Evolutionary conservation across 2,888 invertebrate species (phyloP), one percentile per base, ranked within the genome.

Genomic region (Polydrusus cervinus): DNA sequence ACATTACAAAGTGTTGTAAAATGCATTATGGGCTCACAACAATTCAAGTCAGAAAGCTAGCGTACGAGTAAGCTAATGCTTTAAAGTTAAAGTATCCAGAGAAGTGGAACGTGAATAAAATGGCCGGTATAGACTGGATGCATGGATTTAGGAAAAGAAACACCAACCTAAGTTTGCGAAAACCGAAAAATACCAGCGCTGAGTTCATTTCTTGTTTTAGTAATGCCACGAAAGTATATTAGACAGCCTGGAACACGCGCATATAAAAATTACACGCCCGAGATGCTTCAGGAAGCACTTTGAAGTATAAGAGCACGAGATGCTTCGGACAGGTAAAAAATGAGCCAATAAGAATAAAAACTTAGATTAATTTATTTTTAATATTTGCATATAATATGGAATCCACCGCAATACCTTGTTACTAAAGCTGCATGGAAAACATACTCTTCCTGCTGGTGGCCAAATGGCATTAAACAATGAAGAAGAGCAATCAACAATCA

Each of bases 351-450:
- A 60, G 13, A 6, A 60, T 60, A 60, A 60, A 60, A 34, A n/a
- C n/a, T 55, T 55, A 51, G 20, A 11, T 20, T 40, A 40, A 60
- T 60, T 60, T 60, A 14, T 38, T 60, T 60, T 57, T 20, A 25
- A 18, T 60, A 60, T 60, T 60, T 38, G 34, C 60, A 62, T 45
- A n/a, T n/a, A n/a, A 20, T 62, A 62, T 62, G 18, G 16, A 61
- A 61, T 53, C 9, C 53, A 53, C 55, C 20, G 62, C 43, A 62
- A 62, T 11, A 62, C 45, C 9, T 11, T 43, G 6, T 62, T 40
- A 20, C 11, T 20, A 43, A 62, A 43, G 40, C 3, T 43, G 1
- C 62, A 47, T 47, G 47, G 47, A 47, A 47, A 47, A 47, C 16
- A 47, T 8, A 47, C 47, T 10, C 3, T 13, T 30, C 14, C 51